Evolutionary conservation across 2,797 vertebrate genomes (phyloP).

Genomic region (Lates japonicus): DNA sequence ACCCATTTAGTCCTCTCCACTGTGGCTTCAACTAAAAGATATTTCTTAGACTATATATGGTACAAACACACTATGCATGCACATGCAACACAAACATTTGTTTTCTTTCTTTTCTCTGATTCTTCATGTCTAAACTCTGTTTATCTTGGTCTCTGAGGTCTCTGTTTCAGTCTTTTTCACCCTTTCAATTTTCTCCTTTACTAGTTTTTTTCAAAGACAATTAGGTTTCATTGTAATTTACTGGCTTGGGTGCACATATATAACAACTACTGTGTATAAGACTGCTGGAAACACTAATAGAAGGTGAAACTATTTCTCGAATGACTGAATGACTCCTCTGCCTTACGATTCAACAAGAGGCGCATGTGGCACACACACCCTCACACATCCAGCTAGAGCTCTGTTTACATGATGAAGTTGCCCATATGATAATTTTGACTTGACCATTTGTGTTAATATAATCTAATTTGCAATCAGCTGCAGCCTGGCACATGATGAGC

Average conservation of each 20-base stretch:
- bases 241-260: neutral
- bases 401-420: neutral
- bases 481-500: neutral
- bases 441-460: too few species aligned
- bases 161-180: neutral
- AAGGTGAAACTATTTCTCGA: neutral
- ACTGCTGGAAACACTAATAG: neutral
- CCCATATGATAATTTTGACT: neutral
- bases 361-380: neutral
- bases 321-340: too few species aligned
- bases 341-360: neutral
- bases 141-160: constrained; percentile 17
- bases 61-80: constrained; percentile 43
- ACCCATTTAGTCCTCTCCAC: constrained; percentile 70
- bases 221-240: neutral
- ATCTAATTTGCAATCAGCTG: too few species aligned
- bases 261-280: neutral
- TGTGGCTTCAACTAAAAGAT: constrained; percentile 36
- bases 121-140: constrained; percentile 11
- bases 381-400: neutral
- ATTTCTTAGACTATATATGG: constrained; percentile 85
- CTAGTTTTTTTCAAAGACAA: neutral
- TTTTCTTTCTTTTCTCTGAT: constrained; percentile 18
- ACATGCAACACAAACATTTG: constrained; percentile 33
- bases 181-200: neutral